phyloP scores from a whole-genome alignment of 2,113 vertebrate species.

The Mandrillus leucophaeus region DNA sequence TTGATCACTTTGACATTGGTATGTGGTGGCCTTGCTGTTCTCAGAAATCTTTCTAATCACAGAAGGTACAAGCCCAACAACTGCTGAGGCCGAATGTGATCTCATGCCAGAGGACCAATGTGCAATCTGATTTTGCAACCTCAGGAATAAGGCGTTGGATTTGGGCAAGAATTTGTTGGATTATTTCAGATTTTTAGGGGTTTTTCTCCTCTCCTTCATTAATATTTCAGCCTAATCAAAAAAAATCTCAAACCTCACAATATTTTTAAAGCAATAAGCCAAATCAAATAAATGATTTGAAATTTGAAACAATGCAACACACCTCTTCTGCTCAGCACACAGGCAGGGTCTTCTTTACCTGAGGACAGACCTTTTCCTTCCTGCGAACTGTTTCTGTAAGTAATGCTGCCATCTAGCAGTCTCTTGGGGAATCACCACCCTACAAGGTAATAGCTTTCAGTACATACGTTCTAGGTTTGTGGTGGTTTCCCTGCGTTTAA shows the following conservation, averaged over 20 bases:
- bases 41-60: slow-evolving; percentile 24
- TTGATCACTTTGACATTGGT: background rate
- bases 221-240: slow-evolving; percentile 51
- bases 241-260: slow-evolving; percentile 29
- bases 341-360: background rate
- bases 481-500: background rate
- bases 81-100: background rate
- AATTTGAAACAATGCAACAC: background rate
- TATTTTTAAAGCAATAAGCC: background rate
- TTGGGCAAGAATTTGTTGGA: slow-evolving; percentile 54
- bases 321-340: background rate
- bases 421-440: background rate
- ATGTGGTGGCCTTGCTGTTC: background rate
- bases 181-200: slow-evolving; percentile 77
- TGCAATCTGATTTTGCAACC: slow-evolving; percentile 56
- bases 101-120: background rate
- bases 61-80: background rate
- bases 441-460: background rate
- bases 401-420: slow-evolving; percentile 67
- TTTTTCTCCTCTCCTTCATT: slow-evolving; percentile 49
- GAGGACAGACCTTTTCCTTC: background rate
- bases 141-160: slow-evolving; percentile 27
- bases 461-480: background rate
- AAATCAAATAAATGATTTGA: slow-evolving; percentile 6
- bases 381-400: background rate